A percentile compares a stretch with the other conserved stretches of the same genome.
Conservation (phyloP, 2,888 invertebrate genomes). For the Drosophila sordidula region DNA sequence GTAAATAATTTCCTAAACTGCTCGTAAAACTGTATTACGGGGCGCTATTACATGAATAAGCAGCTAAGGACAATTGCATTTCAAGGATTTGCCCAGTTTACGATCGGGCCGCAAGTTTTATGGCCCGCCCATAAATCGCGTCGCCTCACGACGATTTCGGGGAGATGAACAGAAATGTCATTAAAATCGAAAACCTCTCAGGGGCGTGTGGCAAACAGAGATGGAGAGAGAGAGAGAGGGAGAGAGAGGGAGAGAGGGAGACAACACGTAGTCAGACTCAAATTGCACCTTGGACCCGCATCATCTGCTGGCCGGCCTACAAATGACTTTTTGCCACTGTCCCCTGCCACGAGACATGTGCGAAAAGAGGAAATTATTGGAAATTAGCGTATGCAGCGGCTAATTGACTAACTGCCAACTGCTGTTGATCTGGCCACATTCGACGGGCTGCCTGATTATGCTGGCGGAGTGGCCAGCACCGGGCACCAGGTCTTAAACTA, state of each 20-base stretch:
- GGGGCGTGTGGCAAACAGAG: constrained; percentile 37
- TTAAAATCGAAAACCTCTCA: constrained; percentile 33
- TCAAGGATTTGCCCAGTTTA: constrained; percentile 37
- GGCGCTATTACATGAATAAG: constrained; percentile 6
- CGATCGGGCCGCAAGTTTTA: constrained; percentile 39
- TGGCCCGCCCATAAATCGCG: constrained; percentile 39
- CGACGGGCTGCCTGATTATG: constrained; percentile 15
- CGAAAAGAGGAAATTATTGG: constrained; percentile 29
- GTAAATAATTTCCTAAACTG: constrained; percentile 24
- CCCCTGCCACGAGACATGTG: constrained; percentile 27
- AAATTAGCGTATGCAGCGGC: constrained; percentile 58
- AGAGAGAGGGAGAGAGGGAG: not conserved
- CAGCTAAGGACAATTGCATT: constrained; percentile 14
- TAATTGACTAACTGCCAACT: constrained; percentile 32
- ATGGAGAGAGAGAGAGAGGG: not conserved
- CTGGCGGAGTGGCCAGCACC: constrained; percentile 1
- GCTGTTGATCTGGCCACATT: not conserved
- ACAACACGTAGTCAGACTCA: not conserved
- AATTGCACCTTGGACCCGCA: constrained; percentile 42
- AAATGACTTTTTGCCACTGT: constrained; percentile 27
- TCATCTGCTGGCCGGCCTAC: constrained; percentile 13
- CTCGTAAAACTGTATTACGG: constrained; percentile 36
- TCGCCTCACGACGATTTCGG: constrained; percentile 13
- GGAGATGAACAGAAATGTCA: constrained; percentile 26
- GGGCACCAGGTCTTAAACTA: not conserved